Percentiles rank a stretch among this genome's conserved stretches.
Conservation (phyloP, 2,113 vertebrate species). For the Labeo catla region DNA sequence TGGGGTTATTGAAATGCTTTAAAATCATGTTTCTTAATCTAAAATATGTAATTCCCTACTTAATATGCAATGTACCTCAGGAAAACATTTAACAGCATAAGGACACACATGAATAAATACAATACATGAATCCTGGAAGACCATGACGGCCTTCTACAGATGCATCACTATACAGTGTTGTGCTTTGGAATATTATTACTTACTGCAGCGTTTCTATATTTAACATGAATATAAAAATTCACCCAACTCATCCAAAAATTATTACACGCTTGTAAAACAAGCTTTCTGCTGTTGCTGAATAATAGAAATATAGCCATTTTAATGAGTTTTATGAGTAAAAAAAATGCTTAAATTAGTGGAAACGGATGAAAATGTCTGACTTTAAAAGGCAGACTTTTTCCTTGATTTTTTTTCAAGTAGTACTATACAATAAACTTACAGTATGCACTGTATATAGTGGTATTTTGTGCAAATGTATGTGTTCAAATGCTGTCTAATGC, state of each 20-base stretch:
- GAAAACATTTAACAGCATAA: background rate
- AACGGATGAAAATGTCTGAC: too few relatives aligned
- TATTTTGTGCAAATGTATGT: background rate
- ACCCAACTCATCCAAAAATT: background rate
- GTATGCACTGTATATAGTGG: background rate
- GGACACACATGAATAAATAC: background rate
- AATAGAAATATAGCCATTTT: background rate
- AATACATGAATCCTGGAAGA: background rate
- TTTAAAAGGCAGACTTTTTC: too few relatives aligned
- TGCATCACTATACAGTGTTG: background rate
- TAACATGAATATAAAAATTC: background rate
- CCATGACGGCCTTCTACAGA: background rate
- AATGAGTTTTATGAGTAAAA: background rate
- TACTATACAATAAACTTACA: background rate
- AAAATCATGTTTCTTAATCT: slow-evolving; percentile 70
- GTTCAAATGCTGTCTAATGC: background rate
- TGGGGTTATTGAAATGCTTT: slow-evolving; percentile 65
- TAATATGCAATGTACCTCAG: slow-evolving; percentile 36
- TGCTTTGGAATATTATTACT: background rate
- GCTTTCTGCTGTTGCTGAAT: background rate
- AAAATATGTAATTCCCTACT: slow-evolving; percentile 58
- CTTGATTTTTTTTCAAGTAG: background rate
- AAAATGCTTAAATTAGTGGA: background rate
- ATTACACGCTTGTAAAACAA: background rate
- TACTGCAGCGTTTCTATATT: background rate